Percentiles rank a stretch among this genome's conserved stretches.
These are phyloP conservation scores for Rallus limicola DNA, from an alignment of 2,113 vertebrate genomes.

Conservation along the genomic window DNA sequence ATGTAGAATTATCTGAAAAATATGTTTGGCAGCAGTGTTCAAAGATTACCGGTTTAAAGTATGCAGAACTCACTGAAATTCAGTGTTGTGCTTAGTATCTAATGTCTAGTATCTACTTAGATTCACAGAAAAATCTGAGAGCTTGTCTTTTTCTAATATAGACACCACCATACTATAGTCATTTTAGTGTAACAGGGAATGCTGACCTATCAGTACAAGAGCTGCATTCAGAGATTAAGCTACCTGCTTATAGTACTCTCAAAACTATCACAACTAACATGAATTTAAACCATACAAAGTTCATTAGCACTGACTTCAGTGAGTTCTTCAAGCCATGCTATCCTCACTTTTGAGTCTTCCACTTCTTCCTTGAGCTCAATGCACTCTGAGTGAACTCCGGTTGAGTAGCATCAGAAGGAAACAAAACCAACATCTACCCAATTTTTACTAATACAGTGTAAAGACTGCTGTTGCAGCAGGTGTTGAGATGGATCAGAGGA, in stretches of 20 bases:
- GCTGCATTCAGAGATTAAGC: neutral
- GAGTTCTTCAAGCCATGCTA: neutral
- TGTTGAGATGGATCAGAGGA: fast-evolving
- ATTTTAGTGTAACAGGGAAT: neutral
- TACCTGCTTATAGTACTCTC: neutral
- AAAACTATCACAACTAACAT: neutral
- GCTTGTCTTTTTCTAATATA: neutral
- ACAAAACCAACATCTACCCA: neutral
- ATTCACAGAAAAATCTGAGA: neutral
- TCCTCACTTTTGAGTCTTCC: neutral
- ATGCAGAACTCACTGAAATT: neutral
- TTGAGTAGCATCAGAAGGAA: neutral
- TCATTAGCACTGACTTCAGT: neutral
- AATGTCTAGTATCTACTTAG: neutral
- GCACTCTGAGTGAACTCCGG: fast-evolving
- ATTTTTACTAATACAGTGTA: neutral
- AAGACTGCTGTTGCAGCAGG: neutral
- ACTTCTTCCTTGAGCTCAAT: neutral
- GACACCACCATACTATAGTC: neutral
- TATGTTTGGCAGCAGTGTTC: neutral
- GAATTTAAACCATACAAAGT: neutral
- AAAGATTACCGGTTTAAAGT: neutral
- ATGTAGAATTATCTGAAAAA: neutral
- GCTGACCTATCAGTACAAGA: neutral
- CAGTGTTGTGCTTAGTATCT: neutral